Conservation (phyloP, 2,797 vertebrate genomes). For the Enteromius fasciolatus region DNA sequence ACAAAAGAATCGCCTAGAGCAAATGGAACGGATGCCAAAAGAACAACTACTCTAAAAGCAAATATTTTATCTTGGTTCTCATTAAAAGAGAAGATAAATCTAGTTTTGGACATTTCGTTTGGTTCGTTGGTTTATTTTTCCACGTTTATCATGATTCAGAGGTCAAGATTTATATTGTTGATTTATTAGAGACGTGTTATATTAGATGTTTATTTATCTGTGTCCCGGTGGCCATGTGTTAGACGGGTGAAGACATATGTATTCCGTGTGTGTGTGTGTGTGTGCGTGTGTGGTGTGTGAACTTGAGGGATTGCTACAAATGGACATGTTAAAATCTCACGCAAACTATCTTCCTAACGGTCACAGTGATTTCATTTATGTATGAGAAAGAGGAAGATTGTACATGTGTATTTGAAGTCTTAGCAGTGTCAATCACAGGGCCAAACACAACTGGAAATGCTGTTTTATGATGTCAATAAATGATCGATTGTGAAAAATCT, state of each 20-base stretch:
- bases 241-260: neutral
- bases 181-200: constrained; percentile 35
- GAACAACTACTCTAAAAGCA: constrained; percentile 47
- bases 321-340: constrained; percentile 3
- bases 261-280: constrained; percentile 8
- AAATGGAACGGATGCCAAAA: constrained; percentile 57
- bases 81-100: constrained; percentile 40
- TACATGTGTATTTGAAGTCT: constrained; percentile 6
- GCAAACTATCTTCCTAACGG: constrained; percentile 10
- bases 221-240: constrained; percentile 49
- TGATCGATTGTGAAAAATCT: constrained; percentile 25
- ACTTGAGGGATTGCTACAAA: constrained; percentile 7
- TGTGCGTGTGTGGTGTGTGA: neutral
- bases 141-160: constrained; percentile 42
- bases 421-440: constrained; percentile 14
- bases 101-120: constrained; percentile 35
- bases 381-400: neutral
- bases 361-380: neutral
- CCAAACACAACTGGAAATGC: constrained; percentile 42
- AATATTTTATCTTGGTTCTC: constrained; percentile 46
- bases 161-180: constrained; percentile 51
- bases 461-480: constrained; percentile 64
- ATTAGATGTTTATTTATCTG: constrained; percentile 57
- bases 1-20: constrained; percentile 33
- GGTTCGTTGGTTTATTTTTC: constrained; percentile 39